A percentile compares a stretch with the other conserved stretches of the same genome.
Conservation (phyloP, 1,140 invertebrate species). For the Aplysia californica region DNA sequence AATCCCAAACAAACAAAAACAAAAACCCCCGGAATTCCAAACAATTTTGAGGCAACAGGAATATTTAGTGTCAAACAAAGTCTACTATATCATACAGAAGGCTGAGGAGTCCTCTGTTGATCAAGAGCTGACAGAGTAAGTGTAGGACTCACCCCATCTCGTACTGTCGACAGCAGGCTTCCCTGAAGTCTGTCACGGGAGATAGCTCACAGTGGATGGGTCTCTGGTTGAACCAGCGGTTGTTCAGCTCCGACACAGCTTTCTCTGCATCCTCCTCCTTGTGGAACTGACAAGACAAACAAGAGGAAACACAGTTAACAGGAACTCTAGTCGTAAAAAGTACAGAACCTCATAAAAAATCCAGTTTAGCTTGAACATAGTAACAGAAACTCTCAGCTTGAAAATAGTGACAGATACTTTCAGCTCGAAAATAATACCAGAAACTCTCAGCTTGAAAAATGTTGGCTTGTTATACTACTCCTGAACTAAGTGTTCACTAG, state of each 20-base stretch:
- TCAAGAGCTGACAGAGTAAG: background rate
- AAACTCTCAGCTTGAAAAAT: no score
- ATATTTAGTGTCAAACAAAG: background rate
- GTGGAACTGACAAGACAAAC: conserved; percentile 9
- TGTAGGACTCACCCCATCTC: conserved; percentile 88
- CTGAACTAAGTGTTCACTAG: no score
- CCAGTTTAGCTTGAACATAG: no score
- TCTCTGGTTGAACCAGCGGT: conserved; percentile 98
- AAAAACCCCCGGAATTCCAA: background rate
- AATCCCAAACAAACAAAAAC: background rate
- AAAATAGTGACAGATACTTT: no score
- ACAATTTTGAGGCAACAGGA: background rate
- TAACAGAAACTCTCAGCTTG: no score
- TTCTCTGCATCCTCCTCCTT: conserved; percentile 97
- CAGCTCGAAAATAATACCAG: no score
- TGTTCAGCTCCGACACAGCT: conserved; percentile 95
- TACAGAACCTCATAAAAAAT: no score
- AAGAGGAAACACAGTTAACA: no score
- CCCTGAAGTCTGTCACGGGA: conserved; percentile 98
- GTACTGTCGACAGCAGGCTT: conserved; percentile 99
- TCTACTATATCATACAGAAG: no score
- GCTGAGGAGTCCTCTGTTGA: no score
- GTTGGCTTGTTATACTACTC: no score
- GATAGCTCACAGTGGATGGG: conserved; percentile 98
- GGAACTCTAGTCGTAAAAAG: no score